Evolutionary conservation across 2,797 vertebrate species (phyloP).

Genomic region (Neoniphon sammara): DNA sequence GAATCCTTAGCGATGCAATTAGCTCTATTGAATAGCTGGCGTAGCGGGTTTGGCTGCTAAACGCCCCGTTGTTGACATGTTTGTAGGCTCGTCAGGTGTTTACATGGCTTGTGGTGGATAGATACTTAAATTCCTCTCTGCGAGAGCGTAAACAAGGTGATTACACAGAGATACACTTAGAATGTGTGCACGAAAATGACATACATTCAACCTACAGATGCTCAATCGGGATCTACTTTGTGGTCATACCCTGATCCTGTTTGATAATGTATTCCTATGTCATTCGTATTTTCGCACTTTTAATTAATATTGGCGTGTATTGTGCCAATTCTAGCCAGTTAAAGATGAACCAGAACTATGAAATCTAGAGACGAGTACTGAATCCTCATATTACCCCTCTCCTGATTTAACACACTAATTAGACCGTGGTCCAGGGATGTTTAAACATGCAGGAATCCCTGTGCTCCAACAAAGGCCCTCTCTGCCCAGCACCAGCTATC

Average conservation of each 20-base stretch:
- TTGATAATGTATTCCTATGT: not conserved
- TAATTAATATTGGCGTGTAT: constrained; percentile 7
- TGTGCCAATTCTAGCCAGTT: constrained; percentile 19
- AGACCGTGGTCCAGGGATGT: constrained; percentile 75
- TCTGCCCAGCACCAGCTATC: constrained; percentile 83
- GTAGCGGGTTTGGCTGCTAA: constrained; percentile 53
- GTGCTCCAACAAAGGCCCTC: constrained; percentile 79
- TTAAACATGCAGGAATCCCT: constrained; percentile 78
- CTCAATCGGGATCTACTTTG: not conserved
- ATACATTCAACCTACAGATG: not conserved
- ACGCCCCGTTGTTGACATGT: constrained; percentile 64
- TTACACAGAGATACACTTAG: constrained; percentile 14
- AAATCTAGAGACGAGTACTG: constrained; percentile 57
- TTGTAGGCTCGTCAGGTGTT: constrained; percentile 61
- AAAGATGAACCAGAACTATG: constrained; percentile 54
- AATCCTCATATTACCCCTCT: constrained; percentile 73
- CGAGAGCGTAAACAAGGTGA: constrained; percentile 29
- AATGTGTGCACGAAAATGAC: not conserved
- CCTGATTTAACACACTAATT: constrained; percentile 81
- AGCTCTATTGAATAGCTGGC: constrained; percentile 57
- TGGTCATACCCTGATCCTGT: not conserved
- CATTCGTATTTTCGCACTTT: constrained; percentile 31
- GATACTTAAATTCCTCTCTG: not conserved
- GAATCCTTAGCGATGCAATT: constrained; percentile 59
- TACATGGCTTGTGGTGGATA: constrained; percentile 17